Evolutionary conservation across 1,140 invertebrate species (phyloP).

Genomic region (Dreissena polymorpha): DNA sequence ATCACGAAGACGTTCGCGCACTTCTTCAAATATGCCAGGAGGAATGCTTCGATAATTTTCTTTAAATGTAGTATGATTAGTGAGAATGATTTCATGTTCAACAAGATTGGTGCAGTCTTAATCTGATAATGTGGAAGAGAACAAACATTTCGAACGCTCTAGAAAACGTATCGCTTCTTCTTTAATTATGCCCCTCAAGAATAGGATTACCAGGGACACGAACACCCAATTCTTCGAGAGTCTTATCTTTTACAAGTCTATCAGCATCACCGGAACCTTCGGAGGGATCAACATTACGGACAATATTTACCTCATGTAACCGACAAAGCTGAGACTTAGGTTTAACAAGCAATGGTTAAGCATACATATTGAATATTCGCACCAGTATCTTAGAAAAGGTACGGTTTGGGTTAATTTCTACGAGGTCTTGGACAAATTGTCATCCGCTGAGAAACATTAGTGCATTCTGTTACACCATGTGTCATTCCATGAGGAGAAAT

Average conservation of each 20-base stretch:
- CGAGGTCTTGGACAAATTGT: no score
- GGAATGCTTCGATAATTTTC: slow-evolving; percentile 69
- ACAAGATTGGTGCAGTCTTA: slow-evolving; percentile 39
- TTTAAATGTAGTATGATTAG: slow-evolving; percentile 27
- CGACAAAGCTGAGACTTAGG: slow-evolving; percentile 17
- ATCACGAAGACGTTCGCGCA: slow-evolving; percentile 20
- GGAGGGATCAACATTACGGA: neutral
- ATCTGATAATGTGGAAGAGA: slow-evolving; percentile 36
- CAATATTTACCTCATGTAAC: slow-evolving; percentile 18
- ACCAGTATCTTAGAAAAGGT: no score
- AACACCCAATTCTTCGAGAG: slow-evolving; percentile 16
- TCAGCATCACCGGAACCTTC: neutral
- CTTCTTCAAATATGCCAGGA: slow-evolving; percentile 69
- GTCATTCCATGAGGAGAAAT: neutral
- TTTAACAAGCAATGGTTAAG: neutral
- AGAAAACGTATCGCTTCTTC: neutral
- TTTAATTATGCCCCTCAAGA: neutral
- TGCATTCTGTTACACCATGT: neutral
- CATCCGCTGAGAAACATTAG: neutral
- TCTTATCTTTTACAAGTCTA: no score
- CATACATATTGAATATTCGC: slow-evolving; percentile 23
- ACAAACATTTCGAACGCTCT: slow-evolving; percentile 15
- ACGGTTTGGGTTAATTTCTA: no score
- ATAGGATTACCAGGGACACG: neutral
- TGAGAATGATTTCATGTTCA: slow-evolving; percentile 38